Evolutionary conservation across 2,797 vertebrate species (phyloP).

Genomic region (Lepus townsendii): DNA sequence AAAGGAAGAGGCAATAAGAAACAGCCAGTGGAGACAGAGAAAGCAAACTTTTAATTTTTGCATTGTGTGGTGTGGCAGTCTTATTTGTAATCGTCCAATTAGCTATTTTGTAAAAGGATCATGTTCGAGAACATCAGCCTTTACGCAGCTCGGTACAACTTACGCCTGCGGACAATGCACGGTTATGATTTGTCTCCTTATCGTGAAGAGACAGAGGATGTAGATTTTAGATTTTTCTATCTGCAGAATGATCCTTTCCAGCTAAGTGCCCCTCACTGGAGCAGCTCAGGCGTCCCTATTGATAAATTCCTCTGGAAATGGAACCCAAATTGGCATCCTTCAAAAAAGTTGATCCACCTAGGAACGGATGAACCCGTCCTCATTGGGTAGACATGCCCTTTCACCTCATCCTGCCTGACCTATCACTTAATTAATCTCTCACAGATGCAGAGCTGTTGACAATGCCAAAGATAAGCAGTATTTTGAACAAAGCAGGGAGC

Average conservation of each 20-base stretch:
- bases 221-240: conserved; percentile 70
- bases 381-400: conserved; percentile 88
- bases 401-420: conserved; percentile 89
- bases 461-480: conserved; percentile 85
- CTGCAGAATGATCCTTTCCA: conserved; percentile 64
- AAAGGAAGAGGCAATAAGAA: conserved; percentile 53
- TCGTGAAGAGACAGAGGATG: conserved; percentile 59
- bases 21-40: conserved; percentile 16
- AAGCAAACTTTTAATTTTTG: conserved; percentile 62
- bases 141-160: conserved; percentile 68
- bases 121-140: conserved; percentile 64
- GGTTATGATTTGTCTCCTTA: conserved; percentile 60
- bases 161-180: conserved; percentile 46
- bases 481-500: conserved; percentile 83
- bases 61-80: conserved; percentile 61
- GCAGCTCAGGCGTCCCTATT: conserved; percentile 54
- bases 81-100: conserved; percentile 65
- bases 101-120: conserved; percentile 73
- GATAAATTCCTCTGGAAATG: conserved; percentile 71
- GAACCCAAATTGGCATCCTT: conserved; percentile 71
- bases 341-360: conserved; percentile 85
- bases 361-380: conserved; percentile 80
- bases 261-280: conserved; percentile 16
- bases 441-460: conserved; percentile 86
- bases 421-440: conserved; percentile 90